phyloP scores from a whole-genome alignment of 2,888 invertebrate species.

The Drosophila colorata region DNA sequence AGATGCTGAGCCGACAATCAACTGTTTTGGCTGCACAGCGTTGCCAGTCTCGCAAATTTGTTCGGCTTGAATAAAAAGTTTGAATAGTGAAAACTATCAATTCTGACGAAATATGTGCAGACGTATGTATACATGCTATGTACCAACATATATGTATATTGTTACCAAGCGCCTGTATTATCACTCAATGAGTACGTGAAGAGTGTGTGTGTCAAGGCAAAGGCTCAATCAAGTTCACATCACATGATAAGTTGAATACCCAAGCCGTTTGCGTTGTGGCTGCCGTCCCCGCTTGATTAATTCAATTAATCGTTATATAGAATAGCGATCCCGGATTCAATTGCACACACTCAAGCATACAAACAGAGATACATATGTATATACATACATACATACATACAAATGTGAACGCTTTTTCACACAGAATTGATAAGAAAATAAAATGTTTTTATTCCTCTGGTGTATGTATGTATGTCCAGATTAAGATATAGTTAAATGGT shows the following conservation, averaged over 20 bases:
- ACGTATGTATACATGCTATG: neutral
- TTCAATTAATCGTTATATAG: conserved; percentile 65
- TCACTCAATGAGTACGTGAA: conserved; percentile 49
- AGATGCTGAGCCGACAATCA: conserved; percentile 35
- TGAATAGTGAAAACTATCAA: conserved; percentile 24
- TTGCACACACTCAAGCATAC: conserved; percentile 11
- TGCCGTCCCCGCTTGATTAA: conserved; percentile 56
- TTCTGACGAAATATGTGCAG: conserved; percentile 2
- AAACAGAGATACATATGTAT: neutral
- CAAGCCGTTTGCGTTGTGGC: conserved; percentile 16
- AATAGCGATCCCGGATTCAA: conserved; percentile 72
- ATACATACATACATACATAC: conserved; percentile 1
- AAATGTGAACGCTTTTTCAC: conserved; percentile 4
- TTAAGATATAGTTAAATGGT: conserved; percentile 11
- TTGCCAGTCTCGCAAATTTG: too few relatives aligned
- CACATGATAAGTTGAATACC: conserved; percentile 58
- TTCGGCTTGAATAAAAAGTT: too few relatives aligned
- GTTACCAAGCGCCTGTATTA: conserved; percentile 55
- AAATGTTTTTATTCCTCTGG: neutral
- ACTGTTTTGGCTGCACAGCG: conserved; percentile 12
- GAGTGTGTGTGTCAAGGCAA: conserved; percentile 61
- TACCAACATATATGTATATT: conserved; percentile 3
- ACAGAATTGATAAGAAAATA: conserved; percentile 21
- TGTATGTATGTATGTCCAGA: too few relatives aligned
- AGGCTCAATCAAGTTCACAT: conserved; percentile 57